phyloP scores from a whole-genome alignment of 2,888 invertebrate genomes.

The Parnassius orleans region DNA sequence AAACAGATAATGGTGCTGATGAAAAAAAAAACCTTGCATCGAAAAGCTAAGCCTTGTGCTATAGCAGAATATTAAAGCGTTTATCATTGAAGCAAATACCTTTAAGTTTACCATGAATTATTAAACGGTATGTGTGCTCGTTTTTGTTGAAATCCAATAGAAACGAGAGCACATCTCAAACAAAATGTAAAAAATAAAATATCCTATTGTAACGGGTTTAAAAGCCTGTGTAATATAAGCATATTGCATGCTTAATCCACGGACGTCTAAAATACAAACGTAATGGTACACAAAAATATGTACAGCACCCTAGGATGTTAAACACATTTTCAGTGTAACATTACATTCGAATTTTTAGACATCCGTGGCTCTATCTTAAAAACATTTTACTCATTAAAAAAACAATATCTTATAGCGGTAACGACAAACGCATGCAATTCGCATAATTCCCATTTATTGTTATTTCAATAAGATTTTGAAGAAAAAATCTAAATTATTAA shows the following conservation, averaged over 20 bases:
- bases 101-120: too few species aligned
- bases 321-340: too few species aligned
- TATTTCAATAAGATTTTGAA: conserved; percentile 13
- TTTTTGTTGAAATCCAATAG: neutral
- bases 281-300: too few species aligned
- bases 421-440: conserved; percentile 16
- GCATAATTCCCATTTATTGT: neutral
- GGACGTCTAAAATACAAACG: too few species aligned
- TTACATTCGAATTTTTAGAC: too few species aligned
- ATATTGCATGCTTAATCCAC: too few species aligned
- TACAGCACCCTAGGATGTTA: too few species aligned
- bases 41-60: conserved; percentile 17
- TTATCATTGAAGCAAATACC: neutral
- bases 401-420: neutral
- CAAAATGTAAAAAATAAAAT: neutral
- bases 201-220: neutral
- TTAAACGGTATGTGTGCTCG: too few species aligned
- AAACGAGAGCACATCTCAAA: neutral
- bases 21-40: neutral
- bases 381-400: too few species aligned
- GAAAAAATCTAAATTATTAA: neutral
- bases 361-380: too few species aligned
- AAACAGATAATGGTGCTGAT: neutral
- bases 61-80: conserved; percentile 6
- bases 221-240: too few species aligned